phyloP scores from a whole-genome alignment of 2,113 vertebrate species.

The Gambusia holbrooki region DNA sequence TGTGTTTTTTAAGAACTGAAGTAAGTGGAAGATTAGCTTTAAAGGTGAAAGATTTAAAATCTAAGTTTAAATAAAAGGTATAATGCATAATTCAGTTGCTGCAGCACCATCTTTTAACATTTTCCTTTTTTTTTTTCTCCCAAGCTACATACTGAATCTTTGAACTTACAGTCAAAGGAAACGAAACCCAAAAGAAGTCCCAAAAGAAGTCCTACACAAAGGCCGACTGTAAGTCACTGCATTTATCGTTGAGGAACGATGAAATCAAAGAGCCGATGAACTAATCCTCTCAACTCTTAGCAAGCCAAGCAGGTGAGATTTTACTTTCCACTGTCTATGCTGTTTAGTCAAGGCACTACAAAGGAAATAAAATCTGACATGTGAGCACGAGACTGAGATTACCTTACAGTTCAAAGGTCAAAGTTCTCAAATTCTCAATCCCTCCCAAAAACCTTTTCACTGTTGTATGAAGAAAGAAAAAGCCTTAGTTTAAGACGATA shows the following conservation, averaged over 20 bases:
- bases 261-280: conserved; percentile 49
- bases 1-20: neutral
- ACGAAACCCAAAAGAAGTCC: conserved; percentile 8
- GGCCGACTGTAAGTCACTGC: conserved; percentile 44
- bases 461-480: conserved; percentile 56
- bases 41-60: neutral
- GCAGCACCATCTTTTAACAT: neutral
- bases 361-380: conserved; percentile 50
- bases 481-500: conserved; percentile 65
- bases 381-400: conserved; percentile 66
- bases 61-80: conserved; percentile 1
- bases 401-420: conserved; percentile 69
- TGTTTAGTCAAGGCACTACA: conserved; percentile 34
- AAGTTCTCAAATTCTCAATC: conserved; percentile 64
- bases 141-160: conserved; percentile 23
- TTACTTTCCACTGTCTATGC: conserved; percentile 33
- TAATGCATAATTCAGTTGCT: conserved; percentile 7
- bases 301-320: conserved; percentile 36
- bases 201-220: conserved; percentile 38
- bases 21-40: neutral
- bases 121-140: conserved; percentile 8
- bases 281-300: conserved; percentile 48
- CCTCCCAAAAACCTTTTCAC: conserved; percentile 62
- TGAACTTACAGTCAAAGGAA: conserved; percentile 18
- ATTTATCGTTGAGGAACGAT: conserved; percentile 51